A percentile compares a stretch with the other conserved stretches of the same genome.
These are phyloP conservation scores for Noturus placidus DNA, from an alignment of 2,113 vertebrate species.

Conservation along the genomic window DNA sequence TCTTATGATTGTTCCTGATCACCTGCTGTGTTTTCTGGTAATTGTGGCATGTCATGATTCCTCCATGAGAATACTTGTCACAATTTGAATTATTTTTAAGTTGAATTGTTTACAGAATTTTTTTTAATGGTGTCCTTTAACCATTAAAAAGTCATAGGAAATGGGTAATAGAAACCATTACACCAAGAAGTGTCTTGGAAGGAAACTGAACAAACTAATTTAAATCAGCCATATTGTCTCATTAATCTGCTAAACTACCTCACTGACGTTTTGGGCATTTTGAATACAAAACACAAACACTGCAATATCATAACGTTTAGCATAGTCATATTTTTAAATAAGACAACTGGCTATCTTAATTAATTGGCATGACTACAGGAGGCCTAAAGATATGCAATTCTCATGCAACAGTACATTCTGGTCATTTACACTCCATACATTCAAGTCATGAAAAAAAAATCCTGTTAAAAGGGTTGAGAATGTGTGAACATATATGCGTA, in stretches of 20 bases:
- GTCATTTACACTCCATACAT: slow-evolving; percentile 3
- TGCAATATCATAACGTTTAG: background rate
- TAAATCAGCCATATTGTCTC: background rate
- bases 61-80: background rate
- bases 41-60: background rate
- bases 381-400: background rate
- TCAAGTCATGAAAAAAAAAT: background rate
- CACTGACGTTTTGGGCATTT: background rate
- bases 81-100: background rate
- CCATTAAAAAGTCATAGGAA: background rate
- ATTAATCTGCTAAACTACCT: background rate
- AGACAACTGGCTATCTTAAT: slow-evolving; percentile 4
- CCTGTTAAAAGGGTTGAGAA: slow-evolving; percentile 25
- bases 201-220: background rate
- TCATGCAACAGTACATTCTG: background rate
- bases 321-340: background rate
- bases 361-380: slow-evolving; percentile 1
- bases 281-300: background rate
- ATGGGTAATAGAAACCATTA: background rate
- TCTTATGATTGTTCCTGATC: background rate
- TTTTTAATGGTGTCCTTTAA: background rate
- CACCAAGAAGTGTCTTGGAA: background rate
- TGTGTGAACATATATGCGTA: slow-evolving; percentile 50
- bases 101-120: background rate
- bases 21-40: background rate